These are phyloP conservation scores for Odobenus rosmarus DNA, from an alignment of 2,113 vertebrate species.

Conservation along the genomic window DNA sequence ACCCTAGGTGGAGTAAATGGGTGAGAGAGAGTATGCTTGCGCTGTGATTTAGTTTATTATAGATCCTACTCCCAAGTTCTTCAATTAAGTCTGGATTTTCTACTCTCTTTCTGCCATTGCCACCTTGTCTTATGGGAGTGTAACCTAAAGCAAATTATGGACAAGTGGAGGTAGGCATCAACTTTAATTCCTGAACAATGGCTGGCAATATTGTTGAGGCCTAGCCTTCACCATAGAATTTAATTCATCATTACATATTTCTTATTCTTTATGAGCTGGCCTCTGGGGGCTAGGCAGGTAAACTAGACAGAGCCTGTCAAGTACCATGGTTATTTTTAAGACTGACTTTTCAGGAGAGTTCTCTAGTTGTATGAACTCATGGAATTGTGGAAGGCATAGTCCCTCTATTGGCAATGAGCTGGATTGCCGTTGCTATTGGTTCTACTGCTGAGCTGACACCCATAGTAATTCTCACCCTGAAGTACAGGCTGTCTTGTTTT, in stretches of 20 bases:
- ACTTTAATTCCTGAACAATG: conserved; percentile 27
- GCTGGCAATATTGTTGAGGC: not conserved
- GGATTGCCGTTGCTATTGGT: not conserved
- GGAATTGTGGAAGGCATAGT: not conserved
- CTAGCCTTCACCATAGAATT: conserved; percentile 14
- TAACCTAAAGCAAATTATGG: conserved; percentile 42
- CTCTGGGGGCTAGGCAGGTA: conserved; percentile 2
- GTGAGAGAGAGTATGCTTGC: not conserved
- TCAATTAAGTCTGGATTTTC: not conserved
- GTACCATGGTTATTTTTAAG: conserved; percentile 16
- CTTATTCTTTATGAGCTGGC: conserved; percentile 53
- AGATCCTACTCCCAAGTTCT: not conserved
- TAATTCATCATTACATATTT: not conserved
- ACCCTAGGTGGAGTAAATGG: not conserved
- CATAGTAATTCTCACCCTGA: conserved; percentile 18
- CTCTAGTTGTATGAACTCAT: not conserved
- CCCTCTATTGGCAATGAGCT: not conserved
- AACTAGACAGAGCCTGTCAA: not conserved
- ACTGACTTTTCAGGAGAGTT: conserved; percentile 31
- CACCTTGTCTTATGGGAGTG: not conserved
- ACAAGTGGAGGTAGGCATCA: not conserved
- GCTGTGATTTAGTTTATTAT: not conserved
- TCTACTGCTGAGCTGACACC: not conserved
- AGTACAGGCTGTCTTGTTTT: not conserved
- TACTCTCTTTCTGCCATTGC: conserved; percentile 35